phyloP scores from a whole-genome alignment of 92 coral and sea anemone species.

The Chrysogorgia sp. region DNA sequence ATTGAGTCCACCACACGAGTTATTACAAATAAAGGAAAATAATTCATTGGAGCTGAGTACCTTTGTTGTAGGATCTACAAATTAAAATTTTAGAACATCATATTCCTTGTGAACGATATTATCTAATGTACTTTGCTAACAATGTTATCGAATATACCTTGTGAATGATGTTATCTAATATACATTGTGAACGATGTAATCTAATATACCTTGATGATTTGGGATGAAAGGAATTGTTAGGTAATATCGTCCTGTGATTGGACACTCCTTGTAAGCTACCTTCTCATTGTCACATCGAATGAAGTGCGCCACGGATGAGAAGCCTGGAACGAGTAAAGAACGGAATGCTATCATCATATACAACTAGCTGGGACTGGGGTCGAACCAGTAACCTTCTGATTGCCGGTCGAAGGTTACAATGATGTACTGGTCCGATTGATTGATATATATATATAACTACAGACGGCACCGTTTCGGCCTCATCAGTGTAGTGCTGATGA shows the following conservation, averaged over 20 bases:
- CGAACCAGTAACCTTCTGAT: no score
- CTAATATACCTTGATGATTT: constrained; percentile 53
- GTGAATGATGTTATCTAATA: no score
- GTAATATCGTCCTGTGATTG: constrained; percentile 79
- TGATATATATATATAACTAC: no score
- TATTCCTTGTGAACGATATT: neutral
- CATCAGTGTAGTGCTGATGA: no score
- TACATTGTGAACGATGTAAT: no score
- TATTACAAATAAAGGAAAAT: constrained; percentile 89
- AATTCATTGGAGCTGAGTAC: constrained; percentile 77
- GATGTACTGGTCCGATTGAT: no score
- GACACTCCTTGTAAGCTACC: constrained; percentile 84
- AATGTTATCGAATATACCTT: no score
- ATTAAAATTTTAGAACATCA: neutral
- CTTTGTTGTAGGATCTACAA: constrained; percentile 18
- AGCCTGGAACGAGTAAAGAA: constrained; percentile 47
- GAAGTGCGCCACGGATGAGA: constrained; percentile 81
- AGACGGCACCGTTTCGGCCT: no score
- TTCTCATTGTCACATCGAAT: constrained; percentile 94
- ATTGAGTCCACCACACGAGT: constrained; percentile 97
- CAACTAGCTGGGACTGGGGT: no score
- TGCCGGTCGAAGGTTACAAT: no score
- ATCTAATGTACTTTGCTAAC: no score
- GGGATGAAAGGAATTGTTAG: constrained; percentile 77
- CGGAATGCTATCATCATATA: neutral